A percentile compares a stretch with the other conserved stretches of the same genome.
Conservation (phyloP, 1,140 invertebrate species). For the Druon quercuslanigerum region DNA sequence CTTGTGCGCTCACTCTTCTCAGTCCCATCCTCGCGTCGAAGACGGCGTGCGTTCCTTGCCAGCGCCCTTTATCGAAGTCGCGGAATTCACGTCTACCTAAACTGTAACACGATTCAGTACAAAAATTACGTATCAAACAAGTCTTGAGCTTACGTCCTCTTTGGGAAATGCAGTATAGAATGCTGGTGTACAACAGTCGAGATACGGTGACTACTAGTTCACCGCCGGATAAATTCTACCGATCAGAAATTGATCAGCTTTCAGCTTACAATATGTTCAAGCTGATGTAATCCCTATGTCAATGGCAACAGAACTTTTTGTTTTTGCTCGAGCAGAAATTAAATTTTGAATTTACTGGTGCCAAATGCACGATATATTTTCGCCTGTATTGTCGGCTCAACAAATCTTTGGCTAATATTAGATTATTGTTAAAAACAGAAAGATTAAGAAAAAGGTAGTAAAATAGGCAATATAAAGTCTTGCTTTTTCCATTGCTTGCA, state of each 20-base stretch:
- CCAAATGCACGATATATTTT: neutral
- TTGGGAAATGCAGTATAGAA: neutral
- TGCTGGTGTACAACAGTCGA: neutral
- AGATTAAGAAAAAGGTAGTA: too few species aligned
- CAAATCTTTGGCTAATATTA: neutral
- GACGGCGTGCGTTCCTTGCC: conserved; percentile 11
- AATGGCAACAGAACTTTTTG: too few species aligned
- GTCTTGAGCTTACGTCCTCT: conserved; percentile 13
- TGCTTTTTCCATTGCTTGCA: too few species aligned
- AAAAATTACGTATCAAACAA: conserved; percentile 22
- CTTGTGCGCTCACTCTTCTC: conserved; percentile 29
- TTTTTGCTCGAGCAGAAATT: neutral
- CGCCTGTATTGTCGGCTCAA: neutral
- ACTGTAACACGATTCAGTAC: conserved; percentile 16
- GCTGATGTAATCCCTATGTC: too few species aligned
- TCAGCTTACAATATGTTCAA: too few species aligned
- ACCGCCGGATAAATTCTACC: neutral
- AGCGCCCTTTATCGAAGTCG: neutral
- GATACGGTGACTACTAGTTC: neutral
- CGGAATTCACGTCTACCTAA: neutral
- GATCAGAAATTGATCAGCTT: too few species aligned
- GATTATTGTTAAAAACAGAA: neutral
- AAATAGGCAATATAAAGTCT: too few species aligned
- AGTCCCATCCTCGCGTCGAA: neutral
- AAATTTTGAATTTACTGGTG: neutral